These are phyloP conservation scores for Acronicta psi DNA, from an alignment of 2,888 invertebrate species.

Conservation along the genomic window DNA sequence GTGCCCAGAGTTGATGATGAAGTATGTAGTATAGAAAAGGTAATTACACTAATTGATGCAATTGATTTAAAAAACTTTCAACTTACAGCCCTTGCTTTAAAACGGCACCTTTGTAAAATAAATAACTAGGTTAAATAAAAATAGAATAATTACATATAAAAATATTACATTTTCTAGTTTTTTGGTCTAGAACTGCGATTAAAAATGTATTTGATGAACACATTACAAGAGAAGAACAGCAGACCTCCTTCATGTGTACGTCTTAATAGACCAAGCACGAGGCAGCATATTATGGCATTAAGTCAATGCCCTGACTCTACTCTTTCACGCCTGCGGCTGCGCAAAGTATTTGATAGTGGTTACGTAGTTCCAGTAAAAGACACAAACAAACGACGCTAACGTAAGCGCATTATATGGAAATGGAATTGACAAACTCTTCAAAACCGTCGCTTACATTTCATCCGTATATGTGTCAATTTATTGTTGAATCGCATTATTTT, in stretches of 20 bases:
- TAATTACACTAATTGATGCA: no score
- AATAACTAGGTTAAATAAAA: not conserved
- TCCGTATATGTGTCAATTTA: slow-evolving; percentile 41
- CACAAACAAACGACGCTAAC: not conserved
- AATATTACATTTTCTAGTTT: no score
- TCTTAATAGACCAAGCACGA: not conserved
- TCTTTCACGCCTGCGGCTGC: slow-evolving; percentile 4
- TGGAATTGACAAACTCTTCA: slow-evolving; percentile 6
- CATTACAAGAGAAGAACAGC: no score
- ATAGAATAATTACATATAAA: no score
- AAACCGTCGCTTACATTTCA: slow-evolving; percentile 21
- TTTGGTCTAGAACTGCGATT: no score
- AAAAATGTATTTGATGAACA: no score
- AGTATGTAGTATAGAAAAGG: no score
- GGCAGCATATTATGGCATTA: not conserved
- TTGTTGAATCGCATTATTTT: slow-evolving; percentile 27
- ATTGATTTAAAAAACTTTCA: no score
- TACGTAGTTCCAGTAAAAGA: not conserved
- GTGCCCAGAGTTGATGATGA: no score
- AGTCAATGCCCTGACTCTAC: slow-evolving; percentile 2
- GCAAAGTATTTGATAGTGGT: not conserved
- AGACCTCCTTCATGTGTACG: no score
- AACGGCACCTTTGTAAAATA: no score
- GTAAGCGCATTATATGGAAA: slow-evolving; percentile 25
- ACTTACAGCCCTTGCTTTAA: no score